Evolutionary conservation across 2,888 invertebrate species (phyloP).

Genomic region (Cataglyphis cursor): DNA sequence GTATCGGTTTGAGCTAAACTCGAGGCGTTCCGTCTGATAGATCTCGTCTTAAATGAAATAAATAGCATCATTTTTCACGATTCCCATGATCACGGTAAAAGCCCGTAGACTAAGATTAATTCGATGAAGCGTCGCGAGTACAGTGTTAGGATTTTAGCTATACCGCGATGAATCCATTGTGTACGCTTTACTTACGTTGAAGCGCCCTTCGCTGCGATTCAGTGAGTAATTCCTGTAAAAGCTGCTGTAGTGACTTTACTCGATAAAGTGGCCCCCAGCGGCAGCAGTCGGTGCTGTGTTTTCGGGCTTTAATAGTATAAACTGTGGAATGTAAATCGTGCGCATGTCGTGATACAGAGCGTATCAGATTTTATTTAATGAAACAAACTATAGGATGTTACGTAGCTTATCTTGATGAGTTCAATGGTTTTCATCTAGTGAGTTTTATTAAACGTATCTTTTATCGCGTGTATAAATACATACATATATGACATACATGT

Average conservation of each 20-base stretch:
- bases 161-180: slow-evolving; percentile 47
- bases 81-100: slow-evolving; percentile 43
- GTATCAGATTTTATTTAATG: slow-evolving; percentile 40
- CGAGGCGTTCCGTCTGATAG: slow-evolving; percentile 18
- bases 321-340: slow-evolving; percentile 19
- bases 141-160: slow-evolving; percentile 26
- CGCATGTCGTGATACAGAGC: slow-evolving; percentile 2
- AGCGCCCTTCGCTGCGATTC: slow-evolving; percentile 46
- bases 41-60: slow-evolving; percentile 43
- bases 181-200: slow-evolving; percentile 50
- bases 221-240: slow-evolving; percentile 50
- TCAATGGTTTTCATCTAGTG: slow-evolving; percentile 8
- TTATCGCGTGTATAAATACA: not conserved
- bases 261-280: slow-evolving; percentile 67
- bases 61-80: slow-evolving; percentile 54
- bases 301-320: slow-evolving; percentile 3
- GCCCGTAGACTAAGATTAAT: slow-evolving; percentile 51
- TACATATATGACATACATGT: not conserved
- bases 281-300: slow-evolving; percentile 18
- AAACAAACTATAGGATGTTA: slow-evolving; percentile 22
- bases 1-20: not conserved
- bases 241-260: slow-evolving; percentile 67
- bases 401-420: slow-evolving; percentile 34
- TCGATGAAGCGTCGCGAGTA: slow-evolving; percentile 33
- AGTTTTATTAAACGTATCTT: slow-evolving; percentile 16